A percentile compares a stretch with the other conserved stretches of the same genome.
Evolutionary conservation across 2,113 vertebrate species (phyloP).

Genomic region (rabbit (Oryctolagus cuniculus)): DNA sequence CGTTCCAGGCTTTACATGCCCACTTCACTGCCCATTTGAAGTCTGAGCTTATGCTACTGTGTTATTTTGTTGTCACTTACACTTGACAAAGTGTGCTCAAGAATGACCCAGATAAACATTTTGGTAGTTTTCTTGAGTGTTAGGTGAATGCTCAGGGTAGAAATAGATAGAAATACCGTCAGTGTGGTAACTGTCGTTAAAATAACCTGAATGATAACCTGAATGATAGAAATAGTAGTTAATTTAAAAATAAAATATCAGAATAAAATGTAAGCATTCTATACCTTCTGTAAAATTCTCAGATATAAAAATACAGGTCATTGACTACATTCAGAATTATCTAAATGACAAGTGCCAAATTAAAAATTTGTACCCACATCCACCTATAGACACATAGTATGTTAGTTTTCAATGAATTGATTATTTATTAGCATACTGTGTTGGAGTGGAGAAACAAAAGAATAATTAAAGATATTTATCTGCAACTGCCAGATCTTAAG

Average conservation of each 20-base stretch:
- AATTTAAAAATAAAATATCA: background rate
- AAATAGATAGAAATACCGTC: background rate
- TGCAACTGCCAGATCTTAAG: background rate
- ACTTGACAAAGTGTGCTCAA: background rate
- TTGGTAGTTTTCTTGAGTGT: background rate
- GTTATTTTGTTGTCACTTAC: background rate
- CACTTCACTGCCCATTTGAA: background rate
- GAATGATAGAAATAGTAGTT: constrained; percentile 58
- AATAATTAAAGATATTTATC: constrained; percentile 36
- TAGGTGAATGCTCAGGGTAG: background rate
- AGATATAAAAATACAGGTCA: constrained; percentile 15
- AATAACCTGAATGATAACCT: constrained; percentile 9
- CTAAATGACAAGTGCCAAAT: background rate
- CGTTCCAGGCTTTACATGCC: background rate
- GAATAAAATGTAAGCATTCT: constrained; percentile 37
- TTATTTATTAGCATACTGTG: background rate
- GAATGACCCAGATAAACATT: background rate
- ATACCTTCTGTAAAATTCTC: background rate
- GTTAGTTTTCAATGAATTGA: background rate
- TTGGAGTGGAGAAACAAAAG: constrained; percentile 19
- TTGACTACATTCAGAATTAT: constrained; percentile 57
- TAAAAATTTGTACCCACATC: constrained; percentile 23
- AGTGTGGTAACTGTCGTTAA: background rate
- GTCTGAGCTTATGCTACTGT: background rate
- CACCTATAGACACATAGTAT: background rate